phyloP scores from a whole-genome alignment of 2,888 invertebrate genomes.

The Dolichomitus sp. region DNA sequence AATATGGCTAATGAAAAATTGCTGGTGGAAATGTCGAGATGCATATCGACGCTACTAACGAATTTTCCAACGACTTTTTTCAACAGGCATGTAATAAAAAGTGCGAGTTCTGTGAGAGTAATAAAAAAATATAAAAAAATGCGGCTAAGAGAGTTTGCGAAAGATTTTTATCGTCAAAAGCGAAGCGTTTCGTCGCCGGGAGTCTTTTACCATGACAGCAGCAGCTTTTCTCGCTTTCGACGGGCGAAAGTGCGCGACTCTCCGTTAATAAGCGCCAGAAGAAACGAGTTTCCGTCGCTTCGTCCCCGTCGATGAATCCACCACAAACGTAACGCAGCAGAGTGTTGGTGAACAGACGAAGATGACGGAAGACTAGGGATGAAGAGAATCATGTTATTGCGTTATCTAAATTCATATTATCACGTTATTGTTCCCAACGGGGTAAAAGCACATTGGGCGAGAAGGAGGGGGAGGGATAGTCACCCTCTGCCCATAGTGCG shows the following conservation, averaged over 20 bases:
- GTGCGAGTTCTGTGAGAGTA: neutral
- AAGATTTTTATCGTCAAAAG: conserved; percentile 45
- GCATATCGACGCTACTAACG: neutral
- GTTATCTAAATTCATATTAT: conserved; percentile 77
- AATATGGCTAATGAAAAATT: conserved; percentile 48
- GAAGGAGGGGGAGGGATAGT: neutral
- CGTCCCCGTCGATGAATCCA: conserved; percentile 30
- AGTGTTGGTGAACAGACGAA: neutral
- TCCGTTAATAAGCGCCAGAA: conserved; percentile 31
- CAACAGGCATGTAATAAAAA: conserved; percentile 4
- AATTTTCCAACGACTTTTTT: conserved; percentile 1
- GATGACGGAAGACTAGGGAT: neutral
- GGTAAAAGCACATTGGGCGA: conserved; percentile 56
- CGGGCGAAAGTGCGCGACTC: neutral
- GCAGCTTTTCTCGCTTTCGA: conserved; percentile 14
- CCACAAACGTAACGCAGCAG: neutral
- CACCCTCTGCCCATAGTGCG: neutral
- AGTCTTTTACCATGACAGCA: conserved; percentile 19
- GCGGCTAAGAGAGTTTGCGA: neutral
- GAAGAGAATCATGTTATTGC: conserved; percentile 68
- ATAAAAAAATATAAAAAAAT: conserved; percentile 6
- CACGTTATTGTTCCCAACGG: conserved; percentile 68
- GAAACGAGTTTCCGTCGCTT: conserved; percentile 38
- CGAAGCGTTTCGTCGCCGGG: conserved; percentile 18
- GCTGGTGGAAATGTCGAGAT: neutral